phyloP scores from a whole-genome alignment of 2,888 invertebrate genomes.

The Erebia epiphron region DNA sequence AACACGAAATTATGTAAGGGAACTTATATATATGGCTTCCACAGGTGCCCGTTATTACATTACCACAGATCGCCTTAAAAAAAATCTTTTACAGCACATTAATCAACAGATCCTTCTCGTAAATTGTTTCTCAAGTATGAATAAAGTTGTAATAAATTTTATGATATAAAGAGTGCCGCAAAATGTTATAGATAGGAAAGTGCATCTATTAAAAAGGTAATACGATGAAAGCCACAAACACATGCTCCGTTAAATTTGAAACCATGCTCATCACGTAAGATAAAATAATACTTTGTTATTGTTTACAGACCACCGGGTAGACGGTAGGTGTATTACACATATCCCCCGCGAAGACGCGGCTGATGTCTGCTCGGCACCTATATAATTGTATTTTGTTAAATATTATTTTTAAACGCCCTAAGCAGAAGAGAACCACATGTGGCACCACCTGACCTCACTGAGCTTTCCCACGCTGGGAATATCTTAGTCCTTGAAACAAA shows the following conservation, averaged over 20 bases:
- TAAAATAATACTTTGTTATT: conserved; percentile 71
- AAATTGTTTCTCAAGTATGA: conserved; percentile 18
- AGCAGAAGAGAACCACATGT: conserved; percentile 78
- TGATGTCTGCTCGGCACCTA: conserved; percentile 59
- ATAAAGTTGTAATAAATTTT: conserved; percentile 17
- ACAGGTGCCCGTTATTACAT: conserved; percentile 22
- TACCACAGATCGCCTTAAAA: conserved; percentile 14
- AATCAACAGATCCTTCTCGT: conserved; percentile 14
- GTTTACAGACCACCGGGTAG: conserved; percentile 74
- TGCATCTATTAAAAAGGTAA: conserved; percentile 22
- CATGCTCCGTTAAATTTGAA: conserved; percentile 50
- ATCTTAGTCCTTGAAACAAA: conserved; percentile 63
- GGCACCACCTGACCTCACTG: conserved; percentile 76
- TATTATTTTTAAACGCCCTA: conserved; percentile 78
- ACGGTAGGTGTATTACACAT: conserved; percentile 45
- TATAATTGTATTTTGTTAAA: conserved; percentile 69
- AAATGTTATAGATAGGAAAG: conserved; percentile 17
- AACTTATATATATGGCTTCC: conserved; percentile 32
- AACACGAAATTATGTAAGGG: conserved; percentile 31
- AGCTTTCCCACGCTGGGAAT: conserved; percentile 77
- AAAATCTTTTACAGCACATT: conserved; percentile 19
- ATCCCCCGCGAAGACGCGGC: conserved; percentile 71
- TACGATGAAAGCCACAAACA: conserved; percentile 30
- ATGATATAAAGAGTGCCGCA: conserved; percentile 15
- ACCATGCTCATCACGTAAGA: conserved; percentile 59